Evolutionary conservation across 2,888 invertebrate species (phyloP).

Genomic region (Aplocera efformata): DNA sequence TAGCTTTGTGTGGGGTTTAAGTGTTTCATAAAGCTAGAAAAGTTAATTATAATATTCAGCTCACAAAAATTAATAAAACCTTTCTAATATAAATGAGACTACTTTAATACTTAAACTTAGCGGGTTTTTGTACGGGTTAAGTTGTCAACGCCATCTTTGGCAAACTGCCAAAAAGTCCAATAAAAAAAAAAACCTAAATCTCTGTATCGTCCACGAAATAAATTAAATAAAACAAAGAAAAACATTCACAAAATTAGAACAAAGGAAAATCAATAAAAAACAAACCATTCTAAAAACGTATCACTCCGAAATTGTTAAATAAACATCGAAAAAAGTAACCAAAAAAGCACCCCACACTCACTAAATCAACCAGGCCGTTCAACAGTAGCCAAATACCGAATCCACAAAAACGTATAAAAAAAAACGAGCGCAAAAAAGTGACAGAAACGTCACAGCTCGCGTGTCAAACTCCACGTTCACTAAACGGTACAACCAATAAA

Average conservation of each 20-base stretch:
- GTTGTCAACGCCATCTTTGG: too few relatives aligned
- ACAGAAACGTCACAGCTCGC: conserved; percentile 50
- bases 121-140: too few relatives aligned
- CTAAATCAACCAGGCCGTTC: conserved; percentile 55
- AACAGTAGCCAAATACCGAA: conserved; percentile 62
- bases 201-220: too few relatives aligned
- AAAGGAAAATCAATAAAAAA: conserved; percentile 11
- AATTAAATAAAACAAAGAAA: conserved; percentile 5
- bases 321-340: conserved; percentile 19
- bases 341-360: conserved; percentile 38
- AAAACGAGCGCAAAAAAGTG: conserved; percentile 31
- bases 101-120: too few relatives aligned
- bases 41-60: too few relatives aligned
- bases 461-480: conserved; percentile 59
- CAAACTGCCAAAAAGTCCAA: too few relatives aligned
- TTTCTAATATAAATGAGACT: too few relatives aligned
- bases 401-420: conserved; percentile 33
- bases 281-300: conserved; percentile 9
- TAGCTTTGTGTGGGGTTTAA: too few relatives aligned
- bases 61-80: too few relatives aligned
- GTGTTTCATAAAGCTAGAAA: too few relatives aligned
- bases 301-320: conserved; percentile 23
- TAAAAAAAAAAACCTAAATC: too few relatives aligned
- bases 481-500: conserved; percentile 53
- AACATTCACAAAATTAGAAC: conserved; percentile 1